Evolutionary conservation across 2,113 vertebrate genomes (phyloP).

Genomic region (Sinocyclocheilus anshuiensis): DNA sequence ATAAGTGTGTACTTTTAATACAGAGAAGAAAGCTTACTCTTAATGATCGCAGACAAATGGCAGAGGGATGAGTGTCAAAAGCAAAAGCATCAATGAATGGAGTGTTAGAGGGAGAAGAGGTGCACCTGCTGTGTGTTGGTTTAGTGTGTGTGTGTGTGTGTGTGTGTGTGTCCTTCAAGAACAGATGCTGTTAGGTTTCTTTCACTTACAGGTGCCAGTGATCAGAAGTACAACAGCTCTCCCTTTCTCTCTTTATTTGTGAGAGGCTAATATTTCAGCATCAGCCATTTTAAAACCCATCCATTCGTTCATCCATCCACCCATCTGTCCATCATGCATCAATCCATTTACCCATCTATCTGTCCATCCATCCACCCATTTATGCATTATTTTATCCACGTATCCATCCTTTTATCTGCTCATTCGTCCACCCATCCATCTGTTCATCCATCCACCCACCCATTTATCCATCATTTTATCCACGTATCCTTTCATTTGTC

Average conservation of each 20-base stretch:
- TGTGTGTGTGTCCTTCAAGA: constrained; percentile 54
- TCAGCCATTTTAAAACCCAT: neutral
- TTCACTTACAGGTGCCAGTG: constrained; percentile 44
- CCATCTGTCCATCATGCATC: neutral
- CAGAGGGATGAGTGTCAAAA: constrained; percentile 53
- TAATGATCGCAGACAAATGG: constrained; percentile 53
- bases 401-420: neutral
- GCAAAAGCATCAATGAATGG: constrained; percentile 57
- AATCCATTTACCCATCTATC: no score
- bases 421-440: neutral
- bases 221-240: constrained; percentile 17
- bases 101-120: constrained; percentile 40
- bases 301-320: neutral
- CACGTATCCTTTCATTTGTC: neutral
- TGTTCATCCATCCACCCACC: neutral
- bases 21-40: constrained; percentile 34
- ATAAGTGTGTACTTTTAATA: constrained; percentile 50
- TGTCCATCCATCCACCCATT: neutral
- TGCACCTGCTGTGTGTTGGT: constrained; percentile 47
- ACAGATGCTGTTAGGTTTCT: constrained; percentile 50
- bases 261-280: neutral
- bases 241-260: neutral
- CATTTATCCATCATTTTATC: neutral
- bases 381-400: neutral
- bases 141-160: constrained; percentile 48